Evolutionary conservation across 2,888 invertebrate species (phyloP).

Genomic region (Fabriciana adippe): DNA sequence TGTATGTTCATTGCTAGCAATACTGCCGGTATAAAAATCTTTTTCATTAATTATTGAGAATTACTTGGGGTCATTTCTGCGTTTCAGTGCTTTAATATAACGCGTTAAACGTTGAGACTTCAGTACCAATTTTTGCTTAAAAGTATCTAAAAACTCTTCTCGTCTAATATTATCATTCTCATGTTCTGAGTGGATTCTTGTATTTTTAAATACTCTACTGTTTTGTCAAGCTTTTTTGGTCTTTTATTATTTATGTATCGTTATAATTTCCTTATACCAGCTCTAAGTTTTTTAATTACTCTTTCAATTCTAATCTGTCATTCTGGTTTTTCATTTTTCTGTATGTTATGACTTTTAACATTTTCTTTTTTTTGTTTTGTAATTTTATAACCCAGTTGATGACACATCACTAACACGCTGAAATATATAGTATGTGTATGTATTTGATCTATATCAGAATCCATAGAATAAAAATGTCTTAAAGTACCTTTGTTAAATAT

Average conservation of each 20-base stretch:
- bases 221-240: background rate
- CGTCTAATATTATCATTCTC: too few relatives aligned
- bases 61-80: background rate
- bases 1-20: background rate
- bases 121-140: conserved; percentile 8
- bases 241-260: background rate
- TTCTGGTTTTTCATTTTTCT: background rate
- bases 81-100: conserved; percentile 1
- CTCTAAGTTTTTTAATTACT: background rate
- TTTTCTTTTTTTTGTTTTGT: too few relatives aligned
- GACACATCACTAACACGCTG: too few relatives aligned
- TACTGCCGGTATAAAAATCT: conserved; percentile 2
- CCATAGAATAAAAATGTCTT: too few relatives aligned
- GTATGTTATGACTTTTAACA: too few relatives aligned
- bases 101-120: background rate
- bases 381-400: too few relatives aligned
- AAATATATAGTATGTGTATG: too few relatives aligned
- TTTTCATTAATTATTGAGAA: background rate
- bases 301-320: background rate
- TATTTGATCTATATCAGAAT: too few relatives aligned
- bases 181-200: background rate
- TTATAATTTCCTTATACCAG: background rate
- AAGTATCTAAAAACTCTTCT: too few relatives aligned
- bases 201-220: background rate
- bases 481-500: too few relatives aligned